Percentiles rank a stretch among this genome's conserved stretches.
Conservation (phyloP, 2,113 vertebrate genomes). For the Bubalus kerabau region DNA sequence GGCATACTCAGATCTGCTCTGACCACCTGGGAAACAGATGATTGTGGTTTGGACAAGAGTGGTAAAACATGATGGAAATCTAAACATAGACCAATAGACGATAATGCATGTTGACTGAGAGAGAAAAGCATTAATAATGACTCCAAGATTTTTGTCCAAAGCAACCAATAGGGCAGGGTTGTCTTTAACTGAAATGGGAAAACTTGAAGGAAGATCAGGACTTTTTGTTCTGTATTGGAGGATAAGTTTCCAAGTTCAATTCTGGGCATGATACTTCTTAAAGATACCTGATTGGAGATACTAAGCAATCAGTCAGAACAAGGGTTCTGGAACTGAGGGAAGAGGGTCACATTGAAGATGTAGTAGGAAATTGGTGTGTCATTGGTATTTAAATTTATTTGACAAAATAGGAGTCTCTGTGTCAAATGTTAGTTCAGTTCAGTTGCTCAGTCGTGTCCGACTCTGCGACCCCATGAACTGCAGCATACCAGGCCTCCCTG, state of each 20-base stretch:
- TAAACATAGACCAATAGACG: neutral
- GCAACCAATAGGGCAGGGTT: neutral
- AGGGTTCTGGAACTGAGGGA: neutral
- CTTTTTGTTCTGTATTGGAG: neutral
- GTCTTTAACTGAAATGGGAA: neutral
- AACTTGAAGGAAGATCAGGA: neutral
- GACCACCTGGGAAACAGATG: neutral
- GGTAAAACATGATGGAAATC: neutral
- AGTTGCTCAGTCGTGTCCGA: rapidly evolving
- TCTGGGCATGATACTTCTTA: neutral
- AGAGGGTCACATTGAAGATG: neutral
- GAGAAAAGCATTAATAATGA: neutral
- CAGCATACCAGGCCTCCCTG: neutral
- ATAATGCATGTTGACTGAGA: neutral
- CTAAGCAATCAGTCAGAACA: neutral
- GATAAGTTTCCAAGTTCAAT: neutral
- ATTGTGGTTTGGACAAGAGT: neutral
- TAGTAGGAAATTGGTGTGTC: neutral
- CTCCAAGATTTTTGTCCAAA: neutral
- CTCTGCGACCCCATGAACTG: rapidly evolving
- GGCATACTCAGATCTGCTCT: neutral
- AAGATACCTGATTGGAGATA: neutral
- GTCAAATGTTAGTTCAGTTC: neutral
- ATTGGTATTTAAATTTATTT: neutral
- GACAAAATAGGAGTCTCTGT: neutral